phyloP scores from a whole-genome alignment of 2,888 invertebrate genomes.

The Aphidoletes aphidimyza region DNA sequence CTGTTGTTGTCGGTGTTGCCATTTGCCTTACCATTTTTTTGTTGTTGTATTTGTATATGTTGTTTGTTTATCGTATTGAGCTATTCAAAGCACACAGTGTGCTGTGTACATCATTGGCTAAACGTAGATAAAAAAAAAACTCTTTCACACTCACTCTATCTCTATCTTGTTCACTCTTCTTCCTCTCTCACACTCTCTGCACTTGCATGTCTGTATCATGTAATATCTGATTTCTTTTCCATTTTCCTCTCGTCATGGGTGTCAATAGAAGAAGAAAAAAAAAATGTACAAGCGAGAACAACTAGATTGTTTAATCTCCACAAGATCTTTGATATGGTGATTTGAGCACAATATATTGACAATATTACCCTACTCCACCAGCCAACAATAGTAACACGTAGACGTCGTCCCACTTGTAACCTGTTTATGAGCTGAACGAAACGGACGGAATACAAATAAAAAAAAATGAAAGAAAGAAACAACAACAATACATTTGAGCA shows the following conservation, averaged over 20 bases:
- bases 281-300: constrained; percentile 12
- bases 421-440: background rate
- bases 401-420: background rate
- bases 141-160: too few relatives aligned
- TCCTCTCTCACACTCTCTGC: too few relatives aligned
- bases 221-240: background rate
- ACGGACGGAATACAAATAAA: background rate
- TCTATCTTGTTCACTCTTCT: too few relatives aligned
- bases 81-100: background rate
- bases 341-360: constrained; percentile 38
- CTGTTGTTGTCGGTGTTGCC: constrained; percentile 9
- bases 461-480: background rate
- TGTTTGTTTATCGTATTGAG: background rate
- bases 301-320: constrained; percentile 46
- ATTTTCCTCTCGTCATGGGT: constrained; percentile 21
- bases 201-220: constrained; percentile 23
- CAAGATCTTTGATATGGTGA: constrained; percentile 46
- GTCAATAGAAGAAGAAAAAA: background rate
- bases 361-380: constrained; percentile 18
- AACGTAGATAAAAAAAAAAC: too few relatives aligned
- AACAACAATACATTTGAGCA: background rate
- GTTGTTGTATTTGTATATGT: background rate
- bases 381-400: too few relatives aligned
- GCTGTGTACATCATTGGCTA: too few relatives aligned
- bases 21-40: background rate